Conservation (phyloP, 2,113 vertebrate genomes). For the Pelecanus crispus region DNA sequence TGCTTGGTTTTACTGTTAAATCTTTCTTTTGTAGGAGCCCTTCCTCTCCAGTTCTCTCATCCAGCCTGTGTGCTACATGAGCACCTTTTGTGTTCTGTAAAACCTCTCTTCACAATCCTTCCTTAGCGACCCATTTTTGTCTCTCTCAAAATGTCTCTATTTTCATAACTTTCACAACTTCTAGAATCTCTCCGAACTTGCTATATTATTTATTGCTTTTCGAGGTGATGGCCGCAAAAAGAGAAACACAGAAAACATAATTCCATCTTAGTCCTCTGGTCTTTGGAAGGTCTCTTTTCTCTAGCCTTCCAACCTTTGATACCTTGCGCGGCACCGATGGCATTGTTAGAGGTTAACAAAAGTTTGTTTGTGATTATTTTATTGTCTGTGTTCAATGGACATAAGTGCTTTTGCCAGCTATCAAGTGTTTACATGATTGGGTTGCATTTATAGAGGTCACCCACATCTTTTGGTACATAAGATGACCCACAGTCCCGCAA, state of each 20-base stretch:
- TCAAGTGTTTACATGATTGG: fast-evolving
- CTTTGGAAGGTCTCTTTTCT: neutral
- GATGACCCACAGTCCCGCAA: no score
- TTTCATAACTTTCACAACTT: neutral
- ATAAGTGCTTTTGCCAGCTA: neutral
- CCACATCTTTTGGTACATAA: fast-evolving
- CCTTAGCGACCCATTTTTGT: neutral
- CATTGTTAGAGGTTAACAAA: neutral
- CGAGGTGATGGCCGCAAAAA: neutral
- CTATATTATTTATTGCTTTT: neutral
- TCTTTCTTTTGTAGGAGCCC: neutral
- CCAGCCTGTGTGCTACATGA: neutral
- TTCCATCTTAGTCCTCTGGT: neutral
- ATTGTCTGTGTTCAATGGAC: neutral
- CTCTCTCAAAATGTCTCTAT: neutral
- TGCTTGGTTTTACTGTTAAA: neutral
- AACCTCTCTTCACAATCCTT: neutral
- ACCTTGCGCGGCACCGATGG: fast-evolving
- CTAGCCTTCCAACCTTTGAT: neutral
- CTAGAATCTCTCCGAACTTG: neutral
- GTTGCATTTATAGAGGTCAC: neutral
- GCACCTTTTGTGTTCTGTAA: neutral
- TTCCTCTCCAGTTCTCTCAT: neutral
- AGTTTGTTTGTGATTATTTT: neutral
- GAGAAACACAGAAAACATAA: neutral